Base-by-base conservation (phyloP, 2,113 vertebrate genomes). In the Brachyhypopomus occidentalis region DNA sequence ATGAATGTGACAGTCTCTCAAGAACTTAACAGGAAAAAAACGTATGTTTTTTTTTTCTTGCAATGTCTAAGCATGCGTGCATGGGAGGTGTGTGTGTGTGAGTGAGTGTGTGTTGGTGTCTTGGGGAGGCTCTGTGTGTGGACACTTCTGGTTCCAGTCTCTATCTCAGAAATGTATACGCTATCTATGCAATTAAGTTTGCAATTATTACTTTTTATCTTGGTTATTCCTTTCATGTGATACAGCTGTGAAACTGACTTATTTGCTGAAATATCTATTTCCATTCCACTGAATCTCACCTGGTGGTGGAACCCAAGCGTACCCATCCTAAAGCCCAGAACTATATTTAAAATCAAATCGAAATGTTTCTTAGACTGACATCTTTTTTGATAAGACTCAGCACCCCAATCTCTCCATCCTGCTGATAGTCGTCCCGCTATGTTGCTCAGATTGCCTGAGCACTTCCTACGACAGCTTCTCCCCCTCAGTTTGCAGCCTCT, bases 331-430 rank as follows among this genome's bases (percentile, higher is more conserved):
- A 45, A 11, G 12, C 12, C 45, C 12, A 52, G 45, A 52, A 52
- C 8, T 52, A 52, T 52, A 52, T 52, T 52, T 60, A 22, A 60
- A 60, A 7, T 60, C n/a, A 60, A 60, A 60, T n/a, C 58, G 19
- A 60, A 60, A 60, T 60, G 58, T 60, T 20, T 67, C 64, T 67
- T 67, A 36, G 30, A 67, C 19, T 5, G 64, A 67, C 17, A 67
- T 36, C 64, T 67, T 67, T 67, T 38, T 38, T 20, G 8, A 34
- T 38, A 8, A 34, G 30, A 34, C 64, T 36, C 34, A 38, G 27
- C 5, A 7, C 30, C 7, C 30, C 64, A 66, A 38, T 67, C 30
- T 36, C 30, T 36, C 64, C 64, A 67, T 67, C 30, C 30, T 67
- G 34, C 64, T 67, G 64, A 19, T 38, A 67, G 34, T 9, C 19